These are phyloP conservation scores for Paracentrotus lividus DNA, from an alignment of 53 echinoderm and acorn worm genomes.

Conservation along the genomic window DNA sequence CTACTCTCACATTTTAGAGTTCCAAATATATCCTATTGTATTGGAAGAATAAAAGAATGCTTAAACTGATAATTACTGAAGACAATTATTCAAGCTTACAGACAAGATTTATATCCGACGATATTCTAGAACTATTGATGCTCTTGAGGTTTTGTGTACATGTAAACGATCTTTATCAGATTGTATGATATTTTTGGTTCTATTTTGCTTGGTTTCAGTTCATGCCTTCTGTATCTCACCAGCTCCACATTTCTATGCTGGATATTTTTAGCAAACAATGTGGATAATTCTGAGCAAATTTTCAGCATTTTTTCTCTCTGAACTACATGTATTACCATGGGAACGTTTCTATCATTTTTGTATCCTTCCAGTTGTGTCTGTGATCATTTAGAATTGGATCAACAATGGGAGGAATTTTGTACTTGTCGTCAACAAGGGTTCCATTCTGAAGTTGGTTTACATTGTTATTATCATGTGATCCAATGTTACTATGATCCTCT, in stretches of 20 bases:
- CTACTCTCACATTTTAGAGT: background rate
- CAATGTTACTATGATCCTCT: background rate
- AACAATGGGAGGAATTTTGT: slow-evolving; percentile 31
- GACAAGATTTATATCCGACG: background rate
- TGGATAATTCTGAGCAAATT: slow-evolving; percentile 29
- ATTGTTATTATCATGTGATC: background rate
- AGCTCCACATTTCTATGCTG: background rate
- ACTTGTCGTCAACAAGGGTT: background rate
- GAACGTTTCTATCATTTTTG: background rate
- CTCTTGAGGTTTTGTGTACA: background rate
- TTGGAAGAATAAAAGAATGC: background rate
- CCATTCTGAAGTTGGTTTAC: slow-evolving; percentile 1
- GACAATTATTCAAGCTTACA: too few relatives aligned
- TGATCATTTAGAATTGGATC: slow-evolving; percentile 34
- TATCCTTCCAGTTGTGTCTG: background rate
- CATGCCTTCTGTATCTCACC: background rate
- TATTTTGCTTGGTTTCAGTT: background rate
- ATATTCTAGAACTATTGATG: background rate
- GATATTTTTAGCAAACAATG: background rate
- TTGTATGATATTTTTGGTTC: slow-evolving; percentile 15
- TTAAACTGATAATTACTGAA: too few relatives aligned
- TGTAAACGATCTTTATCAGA: background rate
- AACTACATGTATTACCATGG: background rate
- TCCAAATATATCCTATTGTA: background rate
- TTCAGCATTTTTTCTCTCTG: background rate